Evolutionary conservation across 2,888 invertebrate genomes (phyloP).

Genomic region (Sphaerophoria taeniata): DNA sequence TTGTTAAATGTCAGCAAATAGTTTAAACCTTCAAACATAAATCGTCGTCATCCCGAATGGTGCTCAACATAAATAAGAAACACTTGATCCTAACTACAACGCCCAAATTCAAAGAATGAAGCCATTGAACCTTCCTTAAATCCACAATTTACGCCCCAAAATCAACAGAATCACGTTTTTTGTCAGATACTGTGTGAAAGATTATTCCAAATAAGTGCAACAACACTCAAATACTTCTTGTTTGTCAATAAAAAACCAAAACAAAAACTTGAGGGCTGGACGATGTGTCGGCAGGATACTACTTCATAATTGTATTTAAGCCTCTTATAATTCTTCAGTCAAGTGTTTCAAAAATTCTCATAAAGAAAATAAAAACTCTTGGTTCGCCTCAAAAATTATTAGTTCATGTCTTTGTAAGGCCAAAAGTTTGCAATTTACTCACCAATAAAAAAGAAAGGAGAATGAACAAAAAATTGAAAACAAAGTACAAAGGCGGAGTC

Average conservation of each 20-base stretch:
- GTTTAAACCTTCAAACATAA: constrained; percentile 16
- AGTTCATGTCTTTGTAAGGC: constrained; percentile 55
- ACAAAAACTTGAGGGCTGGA: constrained; percentile 32
- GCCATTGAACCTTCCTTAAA: constrained; percentile 52
- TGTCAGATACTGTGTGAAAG: constrained; percentile 41
- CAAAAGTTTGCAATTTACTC: constrained; percentile 31
- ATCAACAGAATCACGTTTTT: constrained; percentile 55
- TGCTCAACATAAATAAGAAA: not conserved
- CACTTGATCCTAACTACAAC: not conserved
- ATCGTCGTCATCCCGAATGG: not conserved
- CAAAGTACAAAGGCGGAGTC: not conserved
- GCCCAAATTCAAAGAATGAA: constrained; percentile 19
- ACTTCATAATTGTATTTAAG: constrained; percentile 32
- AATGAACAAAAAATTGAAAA: constrained; percentile 24
- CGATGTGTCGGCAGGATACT: constrained; percentile 34
- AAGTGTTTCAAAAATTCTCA: constrained; percentile 19
- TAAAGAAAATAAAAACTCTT: constrained; percentile 1
- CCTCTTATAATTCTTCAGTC: not conserved
- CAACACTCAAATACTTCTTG: constrained; percentile 43
- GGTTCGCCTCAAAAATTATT: constrained; percentile 13
- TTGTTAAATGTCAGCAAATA: constrained; percentile 23
- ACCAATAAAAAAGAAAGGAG: no score
- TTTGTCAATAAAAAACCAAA: not conserved
- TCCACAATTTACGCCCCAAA: constrained; percentile 35
- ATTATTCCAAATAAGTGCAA: constrained; percentile 53